Percentiles rank a stretch among this genome's conserved stretches.
These are phyloP conservation scores for Girardinus metallicus DNA, from an alignment of 2,797 vertebrate species.

Conservation along the genomic window DNA sequence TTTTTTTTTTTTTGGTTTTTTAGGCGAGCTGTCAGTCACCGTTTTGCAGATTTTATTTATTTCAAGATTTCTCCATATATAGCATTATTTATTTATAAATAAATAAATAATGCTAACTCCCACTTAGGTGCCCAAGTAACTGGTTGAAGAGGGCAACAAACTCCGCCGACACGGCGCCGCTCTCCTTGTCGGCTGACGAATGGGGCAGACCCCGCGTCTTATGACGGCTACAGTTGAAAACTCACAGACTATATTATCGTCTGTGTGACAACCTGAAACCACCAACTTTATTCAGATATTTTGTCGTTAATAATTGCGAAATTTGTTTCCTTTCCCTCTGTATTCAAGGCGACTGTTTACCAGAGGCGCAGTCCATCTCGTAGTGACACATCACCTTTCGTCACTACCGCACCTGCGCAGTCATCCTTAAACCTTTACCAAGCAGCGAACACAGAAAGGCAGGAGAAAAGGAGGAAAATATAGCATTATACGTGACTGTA, in stretches of 20 bases:
- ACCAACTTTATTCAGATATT: not conserved
- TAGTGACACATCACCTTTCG: constrained; percentile 6
- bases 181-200: not conserved
- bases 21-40: too few species aligned
- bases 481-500: not conserved
- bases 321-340: not conserved
- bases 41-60: too few species aligned
- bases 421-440: not conserved
- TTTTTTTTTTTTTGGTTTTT: too few species aligned
- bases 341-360: not conserved
- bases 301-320: not conserved
- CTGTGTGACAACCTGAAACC: not conserved
- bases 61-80: too few species aligned
- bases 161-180: not conserved
- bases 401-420: constrained; percentile 16
- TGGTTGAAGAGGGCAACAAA: not conserved
- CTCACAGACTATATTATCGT: not conserved
- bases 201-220: not conserved
- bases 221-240: not conserved
- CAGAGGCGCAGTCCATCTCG: not conserved
- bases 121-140: not conserved
- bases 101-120: too few species aligned
- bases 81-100: too few species aligned
- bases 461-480: not conserved
- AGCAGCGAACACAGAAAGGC: constrained; percentile 2